Conservation (phyloP, 2,888 invertebrate species). For the Molanna angustata region DNA sequence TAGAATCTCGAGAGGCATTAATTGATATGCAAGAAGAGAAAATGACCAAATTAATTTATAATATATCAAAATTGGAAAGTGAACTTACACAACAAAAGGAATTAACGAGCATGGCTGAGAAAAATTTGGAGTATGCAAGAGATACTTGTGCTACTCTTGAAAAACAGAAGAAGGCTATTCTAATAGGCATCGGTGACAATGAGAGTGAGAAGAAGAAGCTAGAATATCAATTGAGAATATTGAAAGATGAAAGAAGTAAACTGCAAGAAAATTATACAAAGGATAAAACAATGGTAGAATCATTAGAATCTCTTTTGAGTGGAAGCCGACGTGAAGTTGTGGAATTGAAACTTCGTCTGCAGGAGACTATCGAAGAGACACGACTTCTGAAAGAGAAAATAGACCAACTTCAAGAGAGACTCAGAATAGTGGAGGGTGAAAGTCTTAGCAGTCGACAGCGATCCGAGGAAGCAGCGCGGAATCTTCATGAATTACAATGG, state of each 20-base stretch:
- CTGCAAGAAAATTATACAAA: conserved; percentile 45
- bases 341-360: conserved; percentile 58
- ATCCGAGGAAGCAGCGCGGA: conserved; percentile 26
- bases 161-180: conserved; percentile 63
- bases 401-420: conserved; percentile 43
- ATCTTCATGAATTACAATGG: conserved; percentile 28
- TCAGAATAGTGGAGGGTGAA: conserved; percentile 26
- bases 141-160: conserved; percentile 63
- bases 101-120: conserved; percentile 57
- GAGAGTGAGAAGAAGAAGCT: conserved; percentile 38
- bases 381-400: conserved; percentile 56
- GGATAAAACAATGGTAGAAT: conserved; percentile 50
- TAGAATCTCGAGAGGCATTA: conserved; percentile 55
- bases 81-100: conserved; percentile 61
- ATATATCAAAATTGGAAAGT: conserved; percentile 62
- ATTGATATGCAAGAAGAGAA: conserved; percentile 50
- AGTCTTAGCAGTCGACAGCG: conserved; percentile 27
- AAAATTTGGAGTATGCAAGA: conserved; percentile 58
- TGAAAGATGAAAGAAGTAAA: conserved; percentile 46
- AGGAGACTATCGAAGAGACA: conserved; percentile 64
- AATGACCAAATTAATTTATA: conserved; percentile 50
- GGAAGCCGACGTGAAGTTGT: conserved; percentile 60
- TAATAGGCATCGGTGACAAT: conserved; percentile 53
- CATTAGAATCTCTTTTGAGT: conserved; percentile 56
- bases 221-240: conserved; percentile 53